Evolutionary conservation across 2,113 vertebrate species (phyloP).

Genomic region (Dipodomys spectabilis): DNA sequence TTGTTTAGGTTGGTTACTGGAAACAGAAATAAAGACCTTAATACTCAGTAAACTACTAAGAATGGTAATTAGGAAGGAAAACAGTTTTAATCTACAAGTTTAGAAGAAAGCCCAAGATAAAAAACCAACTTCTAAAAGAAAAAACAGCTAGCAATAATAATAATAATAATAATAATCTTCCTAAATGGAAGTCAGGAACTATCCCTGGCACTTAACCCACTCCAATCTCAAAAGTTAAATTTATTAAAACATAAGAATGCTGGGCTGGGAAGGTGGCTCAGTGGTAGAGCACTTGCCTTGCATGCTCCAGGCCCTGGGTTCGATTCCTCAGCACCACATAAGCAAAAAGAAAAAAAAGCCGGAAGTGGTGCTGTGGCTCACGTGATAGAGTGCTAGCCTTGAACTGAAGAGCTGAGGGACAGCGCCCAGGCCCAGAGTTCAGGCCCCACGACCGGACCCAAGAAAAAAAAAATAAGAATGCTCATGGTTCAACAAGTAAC

Average conservation of each 20-base stretch:
- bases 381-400: too few species aligned
- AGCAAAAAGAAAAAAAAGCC: too few species aligned
- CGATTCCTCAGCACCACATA: too few species aligned
- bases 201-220: not conserved
- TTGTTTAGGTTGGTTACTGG: not conserved
- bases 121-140: not conserved
- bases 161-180: not conserved
- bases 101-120: not conserved
- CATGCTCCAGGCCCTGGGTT: too few species aligned
- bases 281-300: too few species aligned
- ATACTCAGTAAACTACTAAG: not conserved
- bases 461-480: not conserved
- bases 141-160: not conserved
- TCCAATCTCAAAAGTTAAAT: not conserved
- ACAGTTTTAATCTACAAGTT: not conserved
- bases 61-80: not conserved
- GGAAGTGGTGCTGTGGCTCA: too few species aligned
- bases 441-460: too few species aligned
- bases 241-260: not conserved
- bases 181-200: not conserved
- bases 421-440: too few species aligned
- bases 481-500: not conserved
- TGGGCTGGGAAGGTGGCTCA: too few species aligned
- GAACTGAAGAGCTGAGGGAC: too few species aligned
- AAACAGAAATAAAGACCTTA: conserved; percentile 36